Evolutionary conservation across 1,140 invertebrate species (phyloP).

Genomic region (Ostrea edulis): DNA sequence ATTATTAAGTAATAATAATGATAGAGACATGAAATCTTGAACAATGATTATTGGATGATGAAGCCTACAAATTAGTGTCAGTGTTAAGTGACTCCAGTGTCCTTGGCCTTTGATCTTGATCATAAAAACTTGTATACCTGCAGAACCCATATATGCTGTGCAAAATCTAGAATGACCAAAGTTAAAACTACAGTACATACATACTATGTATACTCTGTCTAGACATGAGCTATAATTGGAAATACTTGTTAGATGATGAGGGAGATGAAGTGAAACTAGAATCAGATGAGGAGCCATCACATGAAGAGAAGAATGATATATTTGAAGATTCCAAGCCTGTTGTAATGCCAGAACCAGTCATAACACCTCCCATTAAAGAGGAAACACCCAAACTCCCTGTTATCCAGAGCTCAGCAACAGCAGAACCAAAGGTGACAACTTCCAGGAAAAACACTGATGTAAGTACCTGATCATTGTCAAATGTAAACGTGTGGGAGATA

Average conservation of each 20-base stretch:
- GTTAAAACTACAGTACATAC: too few species aligned
- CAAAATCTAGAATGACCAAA: too few species aligned
- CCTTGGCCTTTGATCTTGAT: too few species aligned
- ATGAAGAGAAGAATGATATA: conserved; percentile 49
- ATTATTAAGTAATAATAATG: too few species aligned
- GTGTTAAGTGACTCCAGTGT: too few species aligned
- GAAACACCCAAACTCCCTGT: conserved; percentile 69
- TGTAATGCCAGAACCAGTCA: conserved; percentile 45
- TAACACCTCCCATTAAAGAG: conserved; percentile 57
- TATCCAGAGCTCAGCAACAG: conserved; percentile 63
- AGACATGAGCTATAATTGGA: too few species aligned
- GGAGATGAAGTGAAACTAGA: conserved; percentile 71
- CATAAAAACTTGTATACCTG: too few species aligned
- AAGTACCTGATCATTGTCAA: background rate
- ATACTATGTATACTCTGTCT: too few species aligned
- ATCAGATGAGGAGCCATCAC: conserved; percentile 64
- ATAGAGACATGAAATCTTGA: too few species aligned
- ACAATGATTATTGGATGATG: too few species aligned
- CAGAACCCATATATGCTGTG: too few species aligned
- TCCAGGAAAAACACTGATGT: conserved; percentile 59
- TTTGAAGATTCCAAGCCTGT: conserved; percentile 48
- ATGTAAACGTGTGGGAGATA: background rate
- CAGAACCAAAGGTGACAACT: conserved; percentile 58
- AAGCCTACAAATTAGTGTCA: too few species aligned
- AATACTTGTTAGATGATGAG: conserved; percentile 45